Evolutionary conservation across 2,888 invertebrate species (phyloP).

Genomic region (Zhengitettix transpicula): DNA sequence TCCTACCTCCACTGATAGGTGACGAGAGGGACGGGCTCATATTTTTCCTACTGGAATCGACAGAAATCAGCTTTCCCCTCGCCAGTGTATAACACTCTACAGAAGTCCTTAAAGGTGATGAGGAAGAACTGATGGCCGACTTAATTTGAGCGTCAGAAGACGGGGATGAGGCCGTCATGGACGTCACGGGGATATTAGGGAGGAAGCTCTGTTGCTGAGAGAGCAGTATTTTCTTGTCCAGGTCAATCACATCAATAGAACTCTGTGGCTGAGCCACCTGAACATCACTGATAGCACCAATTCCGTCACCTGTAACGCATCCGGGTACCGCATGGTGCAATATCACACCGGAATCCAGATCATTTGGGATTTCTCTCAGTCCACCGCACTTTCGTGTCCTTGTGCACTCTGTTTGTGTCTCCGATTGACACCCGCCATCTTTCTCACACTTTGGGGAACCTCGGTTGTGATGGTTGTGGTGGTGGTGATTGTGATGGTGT

Average conservation of each 20-base stretch:
- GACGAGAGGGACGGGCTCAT: background rate
- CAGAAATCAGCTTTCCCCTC: constrained; percentile 40
- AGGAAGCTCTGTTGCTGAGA: constrained; percentile 22
- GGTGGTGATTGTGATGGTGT: constrained; percentile 9
- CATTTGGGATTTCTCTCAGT: constrained; percentile 4
- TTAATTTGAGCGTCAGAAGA: background rate
- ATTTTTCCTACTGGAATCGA: constrained; percentile 23
- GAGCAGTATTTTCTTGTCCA: background rate
- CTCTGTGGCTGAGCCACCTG: background rate
- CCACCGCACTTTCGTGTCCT: constrained; percentile 4
- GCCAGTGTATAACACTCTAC: constrained; percentile 23
- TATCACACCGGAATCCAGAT: constrained; percentile 5
- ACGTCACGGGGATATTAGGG: constrained; percentile 28
- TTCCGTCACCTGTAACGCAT: background rate
- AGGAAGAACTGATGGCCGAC: constrained; percentile 1
- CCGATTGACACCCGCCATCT: background rate
- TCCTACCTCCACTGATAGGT: constrained; percentile 2
- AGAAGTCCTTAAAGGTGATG: constrained; percentile 5
- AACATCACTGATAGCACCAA: background rate
- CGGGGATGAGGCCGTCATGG: background rate
- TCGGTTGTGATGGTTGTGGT: constrained; percentile 9
- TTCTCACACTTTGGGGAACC: constrained; percentile 3
- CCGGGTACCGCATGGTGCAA: background rate
- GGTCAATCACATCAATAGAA: background rate
- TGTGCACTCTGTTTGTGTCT: background rate